These are phyloP conservation scores for Nematostella vectensis DNA, from an alignment of 92 coral and sea anemone species.

Conservation along the genomic window DNA sequence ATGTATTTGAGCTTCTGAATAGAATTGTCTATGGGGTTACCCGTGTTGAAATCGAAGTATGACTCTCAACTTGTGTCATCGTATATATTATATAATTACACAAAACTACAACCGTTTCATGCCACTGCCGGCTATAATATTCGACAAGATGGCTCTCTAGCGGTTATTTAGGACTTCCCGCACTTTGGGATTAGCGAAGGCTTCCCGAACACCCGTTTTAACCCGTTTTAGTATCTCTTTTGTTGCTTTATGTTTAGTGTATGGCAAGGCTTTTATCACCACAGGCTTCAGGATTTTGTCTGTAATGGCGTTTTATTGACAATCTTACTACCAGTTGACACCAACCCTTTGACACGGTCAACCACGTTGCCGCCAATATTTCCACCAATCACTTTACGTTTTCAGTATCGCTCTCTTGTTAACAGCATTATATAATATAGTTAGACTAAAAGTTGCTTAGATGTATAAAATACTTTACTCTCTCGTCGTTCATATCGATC, in stretches of 20 bases:
- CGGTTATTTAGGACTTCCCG: background rate
- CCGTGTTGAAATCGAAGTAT: slow-evolving; percentile 2
- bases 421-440: background rate
- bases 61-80: slow-evolving; percentile 8
- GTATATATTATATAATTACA: background rate
- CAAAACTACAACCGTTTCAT: slow-evolving; percentile 6
- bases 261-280: background rate
- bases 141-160: background rate
- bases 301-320: background rate
- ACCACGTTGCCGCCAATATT: slow-evolving; percentile 3
- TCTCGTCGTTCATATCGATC: slow-evolving; percentile 2
- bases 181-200: background rate
- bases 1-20: slow-evolving; percentile 1
- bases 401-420: slow-evolving; percentile 1
- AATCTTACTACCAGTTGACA: slow-evolving; percentile 1
- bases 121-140: background rate
- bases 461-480: background rate
- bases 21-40: background rate
- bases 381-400: slow-evolving; percentile 4
- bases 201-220: slow-evolving; percentile 4
- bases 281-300: slow-evolving; percentile 1
- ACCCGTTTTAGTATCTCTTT: background rate
- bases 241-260: slow-evolving; percentile 3
- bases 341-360: background rate
- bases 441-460: background rate